phyloP scores from a whole-genome alignment of 2,113 vertebrate species.

The Callopanchax toddi region DNA sequence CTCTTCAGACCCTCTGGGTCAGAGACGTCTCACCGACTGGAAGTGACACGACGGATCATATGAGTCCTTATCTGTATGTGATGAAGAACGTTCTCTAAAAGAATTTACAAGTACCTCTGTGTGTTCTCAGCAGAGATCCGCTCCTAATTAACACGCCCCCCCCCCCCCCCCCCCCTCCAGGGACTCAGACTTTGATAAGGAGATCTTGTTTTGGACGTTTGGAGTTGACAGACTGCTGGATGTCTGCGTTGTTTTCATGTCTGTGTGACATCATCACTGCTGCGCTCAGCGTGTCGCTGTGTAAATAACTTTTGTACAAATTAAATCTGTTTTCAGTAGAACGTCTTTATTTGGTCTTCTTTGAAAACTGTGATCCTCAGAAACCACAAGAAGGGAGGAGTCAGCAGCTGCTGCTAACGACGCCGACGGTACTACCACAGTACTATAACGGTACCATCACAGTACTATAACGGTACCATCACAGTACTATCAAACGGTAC shows the following conservation, averaged over 20 bases:
- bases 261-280: conserved; percentile 59
- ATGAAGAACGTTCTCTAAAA: conserved; percentile 68
- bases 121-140: conserved; percentile 65
- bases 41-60: conserved; percentile 36
- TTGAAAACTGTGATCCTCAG: neutral
- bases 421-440: too few relatives aligned
- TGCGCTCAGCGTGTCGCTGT: conserved; percentile 80
- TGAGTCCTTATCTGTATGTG: conserved; percentile 12
- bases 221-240: conserved; percentile 45
- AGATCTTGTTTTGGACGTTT: conserved; percentile 53
- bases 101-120: conserved; percentile 80
- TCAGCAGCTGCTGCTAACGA: too few relatives aligned
- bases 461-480: too few relatives aligned
- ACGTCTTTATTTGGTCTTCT: conserved; percentile 53
- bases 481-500: too few relatives aligned
- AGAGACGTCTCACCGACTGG: conserved; percentile 54
- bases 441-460: too few relatives aligned
- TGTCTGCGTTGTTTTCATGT: conserved; percentile 66
- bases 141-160: conserved; percentile 68
- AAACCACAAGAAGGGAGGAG: conserved; percentile 33
- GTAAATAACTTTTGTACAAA: conserved; percentile 98
- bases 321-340: conserved; percentile 80
- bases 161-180: conserved; percentile 50
- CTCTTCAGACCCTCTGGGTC: conserved; percentile 48
- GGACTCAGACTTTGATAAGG: conserved; percentile 68